Conservation (phyloP, 2,797 vertebrate species). For the Gallinago solitaria region DNA sequence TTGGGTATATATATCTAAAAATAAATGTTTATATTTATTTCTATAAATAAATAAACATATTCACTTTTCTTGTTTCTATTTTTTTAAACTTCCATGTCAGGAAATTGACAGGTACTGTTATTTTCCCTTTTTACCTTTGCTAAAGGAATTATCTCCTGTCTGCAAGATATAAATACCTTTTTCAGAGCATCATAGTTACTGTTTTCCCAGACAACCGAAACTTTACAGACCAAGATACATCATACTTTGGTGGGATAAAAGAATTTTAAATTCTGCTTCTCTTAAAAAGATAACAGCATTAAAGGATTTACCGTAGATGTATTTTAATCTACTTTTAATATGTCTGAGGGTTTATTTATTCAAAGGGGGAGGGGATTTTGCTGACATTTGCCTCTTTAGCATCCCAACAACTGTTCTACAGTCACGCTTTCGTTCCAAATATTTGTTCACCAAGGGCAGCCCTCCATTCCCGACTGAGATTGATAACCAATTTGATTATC, state of each 20-base stretch:
- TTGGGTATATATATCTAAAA: not conserved
- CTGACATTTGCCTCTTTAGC: not conserved
- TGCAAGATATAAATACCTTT: not conserved
- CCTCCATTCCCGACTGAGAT: not conserved
- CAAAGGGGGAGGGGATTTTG: not conserved
- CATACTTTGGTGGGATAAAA: not conserved
- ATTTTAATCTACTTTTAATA: not conserved
- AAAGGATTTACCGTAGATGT: not conserved
- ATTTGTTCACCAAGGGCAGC: not conserved
- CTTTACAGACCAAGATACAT: not conserved
- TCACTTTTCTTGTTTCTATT: not conserved
- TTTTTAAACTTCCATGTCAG: fast-evolving
- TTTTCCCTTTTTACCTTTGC: not conserved
- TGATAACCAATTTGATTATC: not conserved
- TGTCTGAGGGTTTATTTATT: not conserved
- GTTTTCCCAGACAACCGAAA: not conserved
- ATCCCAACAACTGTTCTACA: not conserved
- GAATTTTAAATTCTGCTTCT: not conserved
- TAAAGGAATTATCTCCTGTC: not conserved
- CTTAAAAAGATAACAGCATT: not conserved
- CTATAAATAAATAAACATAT: not conserved
- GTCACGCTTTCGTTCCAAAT: not conserved
- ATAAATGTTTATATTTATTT: not conserved
- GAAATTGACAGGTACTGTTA: not conserved
- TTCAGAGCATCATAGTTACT: not conserved